Evolutionary conservation across 2,888 invertebrate species (phyloP).

Genomic region (Glyphotaelius pellucidus): DNA sequence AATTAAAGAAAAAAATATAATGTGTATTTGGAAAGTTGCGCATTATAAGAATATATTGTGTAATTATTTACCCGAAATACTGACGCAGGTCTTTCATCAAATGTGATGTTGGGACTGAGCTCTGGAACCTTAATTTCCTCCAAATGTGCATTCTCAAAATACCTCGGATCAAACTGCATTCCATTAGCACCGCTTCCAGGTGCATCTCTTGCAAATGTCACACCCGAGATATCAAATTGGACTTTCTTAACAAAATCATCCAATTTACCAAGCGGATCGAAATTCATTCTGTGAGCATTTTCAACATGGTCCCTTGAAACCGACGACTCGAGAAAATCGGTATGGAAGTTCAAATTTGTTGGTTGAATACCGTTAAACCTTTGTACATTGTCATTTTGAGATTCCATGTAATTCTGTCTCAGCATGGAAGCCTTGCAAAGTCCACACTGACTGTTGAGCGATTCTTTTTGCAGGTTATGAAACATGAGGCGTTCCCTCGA

Average conservation of each 20-base stretch:
- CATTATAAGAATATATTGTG: not conserved
- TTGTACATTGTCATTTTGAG: not conserved
- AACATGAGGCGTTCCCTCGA: constrained; percentile 79
- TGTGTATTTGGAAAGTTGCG: not conserved
- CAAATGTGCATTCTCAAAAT: constrained; percentile 11
- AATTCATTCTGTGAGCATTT: constrained; percentile 3
- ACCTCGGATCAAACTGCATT: not conserved
- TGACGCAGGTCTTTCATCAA: not conserved
- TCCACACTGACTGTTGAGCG: constrained; percentile 67
- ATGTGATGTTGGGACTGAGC: not conserved
- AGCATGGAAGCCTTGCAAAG: constrained; percentile 68
- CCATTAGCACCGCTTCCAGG: not conserved
- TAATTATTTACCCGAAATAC: constrained; percentile 17
- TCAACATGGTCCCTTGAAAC: constrained; percentile 44
- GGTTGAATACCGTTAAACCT: constrained; percentile 10
- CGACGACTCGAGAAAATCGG: constrained; percentile 43
- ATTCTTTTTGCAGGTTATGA: constrained; percentile 77
- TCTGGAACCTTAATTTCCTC: constrained; percentile 19
- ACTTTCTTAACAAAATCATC: constrained; percentile 16
- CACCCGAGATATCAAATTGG: constrained; percentile 16
- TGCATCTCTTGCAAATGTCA: not conserved
- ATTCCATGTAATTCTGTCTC: constrained; percentile 20
- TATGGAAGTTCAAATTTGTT: constrained; percentile 40
- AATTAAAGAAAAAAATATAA: not conserved
- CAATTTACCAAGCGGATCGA: constrained; percentile 5